phyloP scores from a whole-genome alignment of 2,113 vertebrate species.

The Larimichthys crocea region DNA sequence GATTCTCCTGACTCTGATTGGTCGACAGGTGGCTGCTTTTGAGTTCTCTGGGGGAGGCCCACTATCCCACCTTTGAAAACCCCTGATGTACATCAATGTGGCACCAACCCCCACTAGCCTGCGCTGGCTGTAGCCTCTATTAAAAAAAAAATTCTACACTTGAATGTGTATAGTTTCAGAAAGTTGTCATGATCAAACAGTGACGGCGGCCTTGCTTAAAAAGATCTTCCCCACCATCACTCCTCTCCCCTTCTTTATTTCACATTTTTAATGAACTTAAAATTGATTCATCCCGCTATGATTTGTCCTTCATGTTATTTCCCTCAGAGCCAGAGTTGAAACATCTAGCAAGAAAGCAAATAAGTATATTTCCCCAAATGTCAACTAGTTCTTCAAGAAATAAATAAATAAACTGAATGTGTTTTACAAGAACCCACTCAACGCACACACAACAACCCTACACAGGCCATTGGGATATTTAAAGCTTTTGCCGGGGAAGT shows the following conservation, averaged over 20 bases:
- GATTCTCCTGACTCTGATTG: no score
- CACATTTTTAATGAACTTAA: background rate
- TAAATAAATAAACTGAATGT: background rate
- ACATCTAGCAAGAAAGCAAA: background rate
- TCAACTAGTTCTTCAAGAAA: background rate
- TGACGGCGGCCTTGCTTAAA: background rate
- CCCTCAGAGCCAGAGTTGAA: background rate
- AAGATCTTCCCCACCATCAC: background rate
- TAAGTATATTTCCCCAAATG: background rate
- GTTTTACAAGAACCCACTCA: background rate
- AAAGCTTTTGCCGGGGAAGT: slow-evolving; percentile 3
- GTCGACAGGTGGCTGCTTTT: no score
- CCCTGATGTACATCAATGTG: no score
- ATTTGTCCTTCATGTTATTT: background rate
- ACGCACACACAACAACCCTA: background rate
- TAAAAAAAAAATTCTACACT: no score
- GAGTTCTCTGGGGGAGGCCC: no score
- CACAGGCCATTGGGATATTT: slow-evolving; percentile 1
- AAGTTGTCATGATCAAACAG: background rate
- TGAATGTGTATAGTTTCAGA: background rate
- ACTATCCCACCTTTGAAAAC: no score
- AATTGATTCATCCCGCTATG: background rate
- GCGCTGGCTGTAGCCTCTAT: background rate
- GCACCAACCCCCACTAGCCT: background rate
- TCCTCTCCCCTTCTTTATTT: background rate